Conservation (phyloP, 1,140 invertebrate genomes). For the Thereuonema tuberculata region DNA sequence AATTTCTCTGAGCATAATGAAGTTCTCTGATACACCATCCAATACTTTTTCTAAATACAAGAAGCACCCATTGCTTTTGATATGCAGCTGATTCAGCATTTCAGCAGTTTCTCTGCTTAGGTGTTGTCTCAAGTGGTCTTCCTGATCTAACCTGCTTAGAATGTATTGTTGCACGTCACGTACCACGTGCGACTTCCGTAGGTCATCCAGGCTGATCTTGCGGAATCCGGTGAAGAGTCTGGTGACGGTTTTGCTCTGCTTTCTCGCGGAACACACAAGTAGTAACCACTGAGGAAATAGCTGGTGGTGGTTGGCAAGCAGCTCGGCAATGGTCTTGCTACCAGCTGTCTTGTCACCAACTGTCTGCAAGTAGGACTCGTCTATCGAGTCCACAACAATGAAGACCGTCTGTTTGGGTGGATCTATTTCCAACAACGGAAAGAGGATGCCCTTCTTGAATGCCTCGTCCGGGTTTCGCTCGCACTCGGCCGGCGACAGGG, state of each 20-base stretch:
- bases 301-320: slow-evolving; percentile 77
- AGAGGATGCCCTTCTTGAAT: slow-evolving; percentile 71
- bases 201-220: slow-evolving; percentile 80
- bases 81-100: slow-evolving; percentile 86
- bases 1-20: slow-evolving; percentile 69
- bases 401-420: slow-evolving; percentile 64
- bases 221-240: slow-evolving; percentile 86
- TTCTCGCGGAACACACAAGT: slow-evolving; percentile 74
- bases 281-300: slow-evolving; percentile 87
- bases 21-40: slow-evolving; percentile 82
- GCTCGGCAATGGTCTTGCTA: slow-evolving; percentile 60
- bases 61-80: slow-evolving; percentile 92
- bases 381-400: slow-evolving; percentile 79
- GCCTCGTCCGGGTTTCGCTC: slow-evolving; percentile 71
- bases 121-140: slow-evolving; percentile 61
- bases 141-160: slow-evolving; percentile 69
- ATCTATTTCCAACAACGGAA: slow-evolving; percentile 69
- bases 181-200: slow-evolving; percentile 64
- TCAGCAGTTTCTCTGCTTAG: slow-evolving; percentile 75
- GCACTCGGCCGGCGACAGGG: slow-evolving; percentile 21
- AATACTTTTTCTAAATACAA: slow-evolving; percentile 84
- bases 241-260: slow-evolving; percentile 61
- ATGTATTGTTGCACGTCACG: slow-evolving; percentile 93
- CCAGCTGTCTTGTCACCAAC: slow-evolving; percentile 5
- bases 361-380: slow-evolving; percentile 44